Percentiles rank a stretch among this genome's conserved stretches.
Evolutionary conservation across 1,140 invertebrate genomes (phyloP).

Genomic region (Colletes gigas): DNA sequence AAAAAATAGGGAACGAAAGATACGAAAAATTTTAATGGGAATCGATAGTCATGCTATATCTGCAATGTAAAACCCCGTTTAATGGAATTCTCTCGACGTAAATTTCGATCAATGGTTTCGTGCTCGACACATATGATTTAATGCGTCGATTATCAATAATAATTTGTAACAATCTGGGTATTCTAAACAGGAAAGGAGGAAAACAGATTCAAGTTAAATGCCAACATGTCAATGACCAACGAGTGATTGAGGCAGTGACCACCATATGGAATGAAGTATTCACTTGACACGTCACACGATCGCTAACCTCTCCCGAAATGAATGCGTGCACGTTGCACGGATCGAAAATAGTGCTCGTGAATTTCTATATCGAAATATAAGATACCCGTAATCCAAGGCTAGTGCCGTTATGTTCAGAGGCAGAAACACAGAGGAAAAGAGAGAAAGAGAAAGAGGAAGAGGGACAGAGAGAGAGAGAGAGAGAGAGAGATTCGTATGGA

Average conservation of each 20-base stretch:
- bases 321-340: slow-evolving; percentile 25
- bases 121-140: too few species aligned
- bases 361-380: slow-evolving; percentile 18
- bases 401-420: slow-evolving; percentile 16
- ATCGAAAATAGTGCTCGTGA: slow-evolving; percentile 17
- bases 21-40: slow-evolving; percentile 9
- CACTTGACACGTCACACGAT: slow-evolving; percentile 80
- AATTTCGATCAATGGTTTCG: not conserved
- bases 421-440: not conserved
- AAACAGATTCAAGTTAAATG: slow-evolving; percentile 60
- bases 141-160: not conserved
- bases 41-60: slow-evolving; percentile 15
- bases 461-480: not conserved
- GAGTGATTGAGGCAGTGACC: slow-evolving; percentile 68
- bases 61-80: not conserved
- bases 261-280: slow-evolving; percentile 80
- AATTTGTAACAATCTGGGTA: not conserved
- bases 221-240: slow-evolving; percentile 77
- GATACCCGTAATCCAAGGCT: not conserved
- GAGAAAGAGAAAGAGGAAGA: not conserved
- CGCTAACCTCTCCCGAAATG: slow-evolving; percentile 73
- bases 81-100: slow-evolving; percentile 2
- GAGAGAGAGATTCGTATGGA: slow-evolving; percentile 16
- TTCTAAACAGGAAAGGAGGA: not conserved
- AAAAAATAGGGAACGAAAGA: not conserved